Conservation (phyloP, 2,888 invertebrate genomes). For the Polydesmus complanatus region DNA sequence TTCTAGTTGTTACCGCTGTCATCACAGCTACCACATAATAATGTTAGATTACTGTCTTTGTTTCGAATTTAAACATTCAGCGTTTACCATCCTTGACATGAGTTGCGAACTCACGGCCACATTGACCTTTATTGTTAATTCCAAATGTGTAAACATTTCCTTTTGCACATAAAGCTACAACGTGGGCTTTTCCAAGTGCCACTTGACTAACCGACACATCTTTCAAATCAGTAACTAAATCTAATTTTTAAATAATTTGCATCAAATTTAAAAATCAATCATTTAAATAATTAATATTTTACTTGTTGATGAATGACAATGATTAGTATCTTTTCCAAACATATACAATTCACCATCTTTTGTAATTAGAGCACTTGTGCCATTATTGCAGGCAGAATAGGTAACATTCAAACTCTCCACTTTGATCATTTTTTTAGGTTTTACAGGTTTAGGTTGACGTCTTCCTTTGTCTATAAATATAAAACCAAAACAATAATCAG, state of each 20-base stretch:
- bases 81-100: constrained; percentile 36
- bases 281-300: constrained; percentile 11
- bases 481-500: neutral
- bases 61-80: constrained; percentile 2
- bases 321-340: constrained; percentile 86
- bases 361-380: constrained; percentile 82
- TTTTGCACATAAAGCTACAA: constrained; percentile 70
- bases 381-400: constrained; percentile 82
- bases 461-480: constrained; percentile 35
- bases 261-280: neutral
- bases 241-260: constrained; percentile 27
- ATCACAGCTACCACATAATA: constrained; percentile 21
- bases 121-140: constrained; percentile 94
- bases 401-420: constrained; percentile 71
- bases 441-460: constrained; percentile 73
- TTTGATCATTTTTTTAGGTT: constrained; percentile 82
- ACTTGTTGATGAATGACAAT: constrained; percentile 56
- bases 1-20: constrained; percentile 31
- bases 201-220: constrained; percentile 59
- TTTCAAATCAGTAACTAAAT: constrained; percentile 58
- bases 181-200: constrained; percentile 88
- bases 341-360: constrained; percentile 77
- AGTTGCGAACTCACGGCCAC: constrained; percentile 66
- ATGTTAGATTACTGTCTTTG: neutral
- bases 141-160: constrained; percentile 92